phyloP scores from a whole-genome alignment of 2,888 invertebrate species.

The Cheilosia vulpina region DNA sequence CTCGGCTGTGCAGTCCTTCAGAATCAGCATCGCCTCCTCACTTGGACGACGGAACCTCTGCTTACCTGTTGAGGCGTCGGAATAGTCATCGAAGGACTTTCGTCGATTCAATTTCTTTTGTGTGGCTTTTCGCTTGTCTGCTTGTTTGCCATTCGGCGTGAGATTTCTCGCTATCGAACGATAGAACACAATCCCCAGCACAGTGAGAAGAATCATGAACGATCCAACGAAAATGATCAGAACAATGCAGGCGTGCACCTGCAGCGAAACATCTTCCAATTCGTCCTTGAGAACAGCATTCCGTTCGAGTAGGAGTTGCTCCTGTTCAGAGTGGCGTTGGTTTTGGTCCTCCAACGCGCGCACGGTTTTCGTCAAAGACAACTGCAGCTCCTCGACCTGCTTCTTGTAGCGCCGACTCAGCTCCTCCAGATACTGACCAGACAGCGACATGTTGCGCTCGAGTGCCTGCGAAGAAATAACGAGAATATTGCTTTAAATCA shows the following conservation, averaged over 20 bases:
- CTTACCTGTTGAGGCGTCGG: conserved; percentile 84
- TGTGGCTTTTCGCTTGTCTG: conserved; percentile 48
- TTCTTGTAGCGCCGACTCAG: conserved; percentile 97
- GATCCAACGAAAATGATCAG: conserved; percentile 81
- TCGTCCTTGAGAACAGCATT: conserved; percentile 88
- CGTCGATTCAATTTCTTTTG: conserved; percentile 83
- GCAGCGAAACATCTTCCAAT: conserved; percentile 86
- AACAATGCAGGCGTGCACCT: conserved; percentile 84
- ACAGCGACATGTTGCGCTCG: conserved; percentile 98
- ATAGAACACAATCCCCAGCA: conserved; percentile 81
- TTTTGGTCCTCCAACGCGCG: conserved; percentile 89
- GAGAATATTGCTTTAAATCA: conserved; percentile 33
- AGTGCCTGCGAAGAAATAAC: conserved; percentile 87
- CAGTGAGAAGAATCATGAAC: conserved; percentile 80
- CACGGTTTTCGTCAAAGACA: conserved; percentile 91
- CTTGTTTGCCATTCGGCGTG: conserved; percentile 9
- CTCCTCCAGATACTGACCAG: conserved; percentile 98
- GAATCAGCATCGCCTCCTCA: conserved; percentile 88
- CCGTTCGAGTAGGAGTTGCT: conserved; percentile 91
- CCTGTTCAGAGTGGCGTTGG: conserved; percentile 88
- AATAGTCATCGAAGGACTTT: conserved; percentile 88
- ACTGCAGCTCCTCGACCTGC: conserved; percentile 97
- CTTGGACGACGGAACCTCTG: conserved; percentile 89
- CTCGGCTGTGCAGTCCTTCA: conserved; percentile 83
- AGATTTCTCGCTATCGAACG: conserved; percentile 77